These are phyloP conservation scores for Ischnura elegans DNA, from an alignment of 2,888 invertebrate genomes.

Conservation along the genomic window DNA sequence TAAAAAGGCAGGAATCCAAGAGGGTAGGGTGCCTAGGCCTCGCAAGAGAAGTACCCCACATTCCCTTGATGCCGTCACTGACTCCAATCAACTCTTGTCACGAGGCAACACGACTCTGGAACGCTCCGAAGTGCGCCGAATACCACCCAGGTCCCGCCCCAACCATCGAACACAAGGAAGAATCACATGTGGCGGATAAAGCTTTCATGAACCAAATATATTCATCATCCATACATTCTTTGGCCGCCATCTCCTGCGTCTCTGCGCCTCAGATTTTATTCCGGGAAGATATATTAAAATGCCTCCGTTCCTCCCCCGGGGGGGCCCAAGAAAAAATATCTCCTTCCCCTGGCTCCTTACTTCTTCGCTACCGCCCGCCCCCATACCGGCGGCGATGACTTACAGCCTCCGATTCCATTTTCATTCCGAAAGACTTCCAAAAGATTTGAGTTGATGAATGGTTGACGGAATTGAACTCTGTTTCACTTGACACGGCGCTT, in stretches of 20 bases:
- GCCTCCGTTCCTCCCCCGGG: not conserved
- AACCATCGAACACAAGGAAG: not conserved
- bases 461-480: constrained; percentile 57
- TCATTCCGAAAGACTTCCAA: constrained; percentile 64
- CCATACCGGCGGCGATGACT: constrained; percentile 36
- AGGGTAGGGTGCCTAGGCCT: too few relatives aligned
- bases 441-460: constrained; percentile 61
- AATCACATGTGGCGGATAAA: constrained; percentile 61
- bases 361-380: not conserved
- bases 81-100: not conserved
- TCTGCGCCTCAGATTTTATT: constrained; percentile 54
- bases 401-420: constrained; percentile 56
- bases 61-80: not conserved
- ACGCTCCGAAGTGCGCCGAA: not conserved
- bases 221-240: constrained; percentile 64
- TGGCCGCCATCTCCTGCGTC: not conserved
- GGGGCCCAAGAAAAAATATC: not conserved
- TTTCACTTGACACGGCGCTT: constrained; percentile 41
- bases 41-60: too few relatives aligned
- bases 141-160: not conserved
- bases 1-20: too few relatives aligned
- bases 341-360: not conserved
- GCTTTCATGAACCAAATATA: constrained; percentile 62
- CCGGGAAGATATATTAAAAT: constrained; percentile 57
- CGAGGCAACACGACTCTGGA: not conserved